Conservation (phyloP, 1,140 invertebrate genomes). For the Cotesia chilonis region DNA sequence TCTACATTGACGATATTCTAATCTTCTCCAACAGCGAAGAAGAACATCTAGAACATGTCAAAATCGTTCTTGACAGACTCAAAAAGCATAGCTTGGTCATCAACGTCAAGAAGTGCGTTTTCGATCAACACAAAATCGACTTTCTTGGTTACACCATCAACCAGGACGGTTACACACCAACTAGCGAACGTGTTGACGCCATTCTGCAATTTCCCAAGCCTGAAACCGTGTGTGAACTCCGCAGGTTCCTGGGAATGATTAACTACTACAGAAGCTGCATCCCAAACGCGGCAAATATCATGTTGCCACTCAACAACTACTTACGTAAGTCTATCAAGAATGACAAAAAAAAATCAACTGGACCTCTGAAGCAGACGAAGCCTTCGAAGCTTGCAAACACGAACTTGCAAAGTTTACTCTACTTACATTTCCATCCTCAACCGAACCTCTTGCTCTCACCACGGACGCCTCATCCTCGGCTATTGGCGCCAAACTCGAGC, state of each 20-base stretch:
- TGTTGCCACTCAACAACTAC: too few relatives aligned
- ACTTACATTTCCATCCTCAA: not conserved
- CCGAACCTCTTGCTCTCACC: constrained; percentile 17
- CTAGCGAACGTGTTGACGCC: constrained; percentile 38
- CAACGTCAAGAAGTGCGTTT: not conserved
- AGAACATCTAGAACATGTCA: constrained; percentile 32
- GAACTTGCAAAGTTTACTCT: constrained; percentile 14
- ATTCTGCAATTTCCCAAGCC: not conserved
- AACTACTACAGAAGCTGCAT: too few relatives aligned
- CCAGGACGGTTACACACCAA: constrained; percentile 48
- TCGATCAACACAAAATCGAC: too few relatives aligned
- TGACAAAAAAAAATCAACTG: too few relatives aligned
- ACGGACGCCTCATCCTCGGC: constrained; percentile 14
- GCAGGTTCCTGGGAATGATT: too few relatives aligned
- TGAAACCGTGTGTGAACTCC: too few relatives aligned
- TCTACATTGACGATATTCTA: constrained; percentile 36
- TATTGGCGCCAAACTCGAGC: constrained; percentile 38
- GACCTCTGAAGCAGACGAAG: too few relatives aligned
- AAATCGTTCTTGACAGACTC: constrained; percentile 2
- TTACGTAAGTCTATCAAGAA: too few relatives aligned
- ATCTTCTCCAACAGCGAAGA: constrained; percentile 21
- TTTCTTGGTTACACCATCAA: constrained; percentile 30
- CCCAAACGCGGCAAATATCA: too few relatives aligned
- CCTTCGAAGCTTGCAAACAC: too few relatives aligned
- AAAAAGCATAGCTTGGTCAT: not conserved